Percentiles rank a stretch among this genome's conserved stretches.
These are phyloP conservation scores for Lottia scabra DNA, from an alignment of 2,888 invertebrate species.

Conservation along the genomic window DNA sequence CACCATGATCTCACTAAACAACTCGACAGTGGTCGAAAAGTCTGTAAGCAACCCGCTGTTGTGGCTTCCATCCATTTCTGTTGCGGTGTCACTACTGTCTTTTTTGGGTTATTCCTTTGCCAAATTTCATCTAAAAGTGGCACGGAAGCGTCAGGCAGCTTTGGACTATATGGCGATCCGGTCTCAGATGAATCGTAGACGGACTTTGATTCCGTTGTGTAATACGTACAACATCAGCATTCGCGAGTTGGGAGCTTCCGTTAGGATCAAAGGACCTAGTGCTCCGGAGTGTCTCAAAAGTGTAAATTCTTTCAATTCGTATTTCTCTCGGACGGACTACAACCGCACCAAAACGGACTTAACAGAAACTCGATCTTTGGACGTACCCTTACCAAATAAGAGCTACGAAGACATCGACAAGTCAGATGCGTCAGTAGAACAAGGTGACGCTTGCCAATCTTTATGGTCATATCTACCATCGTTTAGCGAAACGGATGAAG, in stretches of 20 bases:
- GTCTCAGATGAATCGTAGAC: background rate
- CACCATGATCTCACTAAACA: too few relatives aligned
- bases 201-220: background rate
- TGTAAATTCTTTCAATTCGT: background rate
- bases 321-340: background rate
- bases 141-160: background rate
- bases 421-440: background rate
- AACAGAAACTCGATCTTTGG: background rate
- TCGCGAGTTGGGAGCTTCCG: background rate
- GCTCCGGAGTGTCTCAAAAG: background rate
- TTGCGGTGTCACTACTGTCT: background rate
- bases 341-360: background rate
- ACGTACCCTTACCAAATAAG: background rate
- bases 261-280: background rate
- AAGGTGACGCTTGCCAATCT: too few relatives aligned
- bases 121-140: background rate
- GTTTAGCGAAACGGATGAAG: background rate
- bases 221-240: background rate
- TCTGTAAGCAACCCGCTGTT: too few relatives aligned
- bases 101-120: background rate
- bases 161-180: background rate
- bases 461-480: background rate
- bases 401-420: background rate
- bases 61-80: background rate
- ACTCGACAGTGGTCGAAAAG: too few relatives aligned